phyloP scores from a whole-genome alignment of 1,140 invertebrate species.

The Araneus ventricosus region DNA sequence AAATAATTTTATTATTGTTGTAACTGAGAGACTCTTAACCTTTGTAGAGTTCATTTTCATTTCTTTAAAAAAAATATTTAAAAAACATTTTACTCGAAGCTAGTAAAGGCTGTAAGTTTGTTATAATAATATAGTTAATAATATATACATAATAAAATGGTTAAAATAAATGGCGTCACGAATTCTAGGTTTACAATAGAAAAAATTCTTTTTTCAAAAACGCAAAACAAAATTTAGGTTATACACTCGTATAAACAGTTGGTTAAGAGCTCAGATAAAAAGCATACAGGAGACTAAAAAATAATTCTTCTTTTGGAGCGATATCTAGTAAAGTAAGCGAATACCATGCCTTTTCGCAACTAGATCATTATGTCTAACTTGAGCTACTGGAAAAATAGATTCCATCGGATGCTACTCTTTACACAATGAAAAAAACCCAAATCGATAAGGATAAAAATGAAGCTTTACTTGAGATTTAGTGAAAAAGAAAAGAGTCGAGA shows the following conservation, averaged over 20 bases:
- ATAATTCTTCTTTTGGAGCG: neutral
- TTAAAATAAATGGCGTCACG: neutral
- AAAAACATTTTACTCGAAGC: too few relatives aligned
- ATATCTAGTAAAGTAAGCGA: neutral
- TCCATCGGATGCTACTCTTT: neutral
- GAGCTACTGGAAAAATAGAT: neutral
- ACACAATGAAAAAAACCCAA: neutral
- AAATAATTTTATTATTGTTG: too few relatives aligned
- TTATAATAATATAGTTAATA: too few relatives aligned
- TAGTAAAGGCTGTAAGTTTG: too few relatives aligned
- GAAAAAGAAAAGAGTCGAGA: neutral
- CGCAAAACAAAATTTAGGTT: neutral
- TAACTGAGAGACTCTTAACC: too few relatives aligned
- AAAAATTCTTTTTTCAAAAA: neutral
- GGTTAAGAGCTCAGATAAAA: neutral
- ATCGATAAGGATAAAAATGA: neutral
- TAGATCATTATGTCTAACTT: conserved; percentile 19
- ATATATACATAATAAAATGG: too few relatives aligned
- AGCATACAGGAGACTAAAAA: neutral
- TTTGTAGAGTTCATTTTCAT: too few relatives aligned
- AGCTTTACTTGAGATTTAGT: conserved; percentile 14
- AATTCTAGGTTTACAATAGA: neutral
- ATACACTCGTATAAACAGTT: neutral
- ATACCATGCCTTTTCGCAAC: conserved; percentile 5
- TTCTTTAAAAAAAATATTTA: too few relatives aligned